Base-by-base conservation (phyloP, 2,797 vertebrate genomes). In the Gallirallus australis region DNA sequence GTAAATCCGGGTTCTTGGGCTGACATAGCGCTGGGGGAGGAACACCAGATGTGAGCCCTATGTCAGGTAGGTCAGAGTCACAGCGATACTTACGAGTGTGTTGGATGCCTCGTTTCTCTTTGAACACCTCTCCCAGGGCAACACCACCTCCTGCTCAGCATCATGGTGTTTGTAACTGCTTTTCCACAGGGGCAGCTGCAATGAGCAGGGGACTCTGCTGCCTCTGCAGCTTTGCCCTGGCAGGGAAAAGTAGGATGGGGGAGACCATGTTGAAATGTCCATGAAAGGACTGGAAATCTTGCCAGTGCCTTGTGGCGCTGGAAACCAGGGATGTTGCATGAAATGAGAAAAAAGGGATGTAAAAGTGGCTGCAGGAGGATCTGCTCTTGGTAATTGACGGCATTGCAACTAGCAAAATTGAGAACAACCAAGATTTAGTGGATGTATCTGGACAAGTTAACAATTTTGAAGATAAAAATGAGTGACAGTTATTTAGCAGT, bases 91-190 rank as follows among this genome's bases (percentile, higher is more conserved):
- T 45, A 3, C 6, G 71, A 59, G 15, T 33, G 39, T 0, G 2
- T 15, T 73, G 42, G 13, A 6, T 81, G 35, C 17, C 48, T 68
- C 37, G 0, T 5, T 57, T 13, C 47, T 16, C 25, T 39, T 5
- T 17, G 33, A 75, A 35, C 21, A 16, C 28, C 42, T 23, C 53
- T 59, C 15, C 24, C 39, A 28, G 57, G n/a, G 42, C 56, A 37
- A 4, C 0, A 5, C 6, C 45, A 28, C 39, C 47, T 33, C 68
- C 85, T 60, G 15, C 40, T 35, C 77, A 14, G 8, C n/a, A 5
- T 9, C 3, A 0, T 12, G 47, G 31, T 23, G 3, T 39, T 53
- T 19, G 33, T 39, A 33, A 2, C 37, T 45, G 3, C 35, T 54
- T 57, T 37, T 28, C 53, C 21, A 8, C 27, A 24, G 50, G 17